These are phyloP conservation scores for Eulemur mongoz DNA, from an alignment of 2,797 vertebrate species.

Conservation along the genomic window DNA sequence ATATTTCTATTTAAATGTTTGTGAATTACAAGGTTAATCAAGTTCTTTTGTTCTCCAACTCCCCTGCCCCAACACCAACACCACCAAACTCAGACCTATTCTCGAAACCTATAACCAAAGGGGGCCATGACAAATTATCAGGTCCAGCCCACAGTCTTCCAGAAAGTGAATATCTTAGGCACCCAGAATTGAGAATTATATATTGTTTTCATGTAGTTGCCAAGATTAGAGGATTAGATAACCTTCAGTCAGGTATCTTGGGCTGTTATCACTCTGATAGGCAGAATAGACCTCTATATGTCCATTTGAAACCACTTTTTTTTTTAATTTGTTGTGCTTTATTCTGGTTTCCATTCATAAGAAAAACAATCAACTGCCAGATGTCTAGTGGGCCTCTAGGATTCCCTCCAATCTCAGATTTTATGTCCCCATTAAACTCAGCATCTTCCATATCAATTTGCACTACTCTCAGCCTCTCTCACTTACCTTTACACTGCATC, in stretches of 20 bases:
- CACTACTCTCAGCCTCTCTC: background rate
- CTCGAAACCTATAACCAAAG: background rate
- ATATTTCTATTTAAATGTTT: constrained; percentile 12
- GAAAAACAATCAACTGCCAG: background rate
- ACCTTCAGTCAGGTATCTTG: background rate
- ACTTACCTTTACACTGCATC: background rate
- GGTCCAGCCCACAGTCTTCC: background rate
- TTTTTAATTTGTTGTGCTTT: background rate
- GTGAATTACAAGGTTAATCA: constrained; percentile 9
- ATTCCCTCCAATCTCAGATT: background rate
- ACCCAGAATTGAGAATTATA: background rate
- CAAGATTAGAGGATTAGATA: background rate
- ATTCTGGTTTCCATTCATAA: constrained; percentile 37
- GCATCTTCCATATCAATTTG: background rate
- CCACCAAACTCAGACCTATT: background rate
- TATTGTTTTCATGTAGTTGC: background rate
- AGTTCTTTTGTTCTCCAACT: background rate
- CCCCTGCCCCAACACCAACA: background rate
- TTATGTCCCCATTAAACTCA: background rate
- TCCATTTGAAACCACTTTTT: background rate
- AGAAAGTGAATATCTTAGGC: background rate
- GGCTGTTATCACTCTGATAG: background rate
- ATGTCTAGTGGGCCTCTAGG: background rate
- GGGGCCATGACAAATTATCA: background rate
- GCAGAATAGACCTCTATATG: background rate